A percentile compares a stretch with the other conserved stretches of the same genome.
Evolutionary conservation across 2,113 vertebrate genomes (phyloP).

Genomic region (Apodemus sylvaticus): DNA sequence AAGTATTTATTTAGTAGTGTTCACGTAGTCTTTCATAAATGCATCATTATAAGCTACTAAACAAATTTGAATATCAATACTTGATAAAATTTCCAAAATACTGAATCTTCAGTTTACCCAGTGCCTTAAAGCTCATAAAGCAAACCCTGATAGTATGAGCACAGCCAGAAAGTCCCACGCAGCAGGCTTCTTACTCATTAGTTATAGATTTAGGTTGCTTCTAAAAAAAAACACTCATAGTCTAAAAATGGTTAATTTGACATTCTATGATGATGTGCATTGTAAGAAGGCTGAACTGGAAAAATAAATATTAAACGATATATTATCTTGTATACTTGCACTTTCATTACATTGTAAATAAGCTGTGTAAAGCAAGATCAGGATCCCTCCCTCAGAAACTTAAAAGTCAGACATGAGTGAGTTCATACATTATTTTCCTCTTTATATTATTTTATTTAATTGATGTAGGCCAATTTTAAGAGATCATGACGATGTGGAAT

Average conservation of each 20-base stretch:
- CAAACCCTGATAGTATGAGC: constrained; percentile 51
- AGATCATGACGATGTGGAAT: constrained; percentile 24
- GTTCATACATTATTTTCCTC: neutral
- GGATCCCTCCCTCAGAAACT: neutral
- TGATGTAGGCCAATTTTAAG: neutral
- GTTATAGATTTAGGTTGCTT: constrained; percentile 80
- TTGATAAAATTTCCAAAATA: neutral
- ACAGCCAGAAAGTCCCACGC: constrained; percentile 72
- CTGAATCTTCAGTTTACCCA: neutral
- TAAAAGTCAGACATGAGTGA: neutral
- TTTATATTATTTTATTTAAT: constrained; percentile 2
- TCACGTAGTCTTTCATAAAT: neutral
- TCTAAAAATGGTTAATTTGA: constrained; percentile 77
- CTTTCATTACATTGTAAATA: neutral
- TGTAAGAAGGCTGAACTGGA: constrained; percentile 74
- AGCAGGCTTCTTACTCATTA: constrained; percentile 71
- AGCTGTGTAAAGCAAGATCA: neutral
- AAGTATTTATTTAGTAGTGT: neutral
- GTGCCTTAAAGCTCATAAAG: constrained; percentile 43
- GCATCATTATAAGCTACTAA: neutral
- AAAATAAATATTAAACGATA: constrained; percentile 48
- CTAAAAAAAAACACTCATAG: constrained; percentile 77
- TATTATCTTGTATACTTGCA: neutral
- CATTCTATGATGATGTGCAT: constrained; percentile 52
- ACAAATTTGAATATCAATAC: neutral